Percentiles rank a stretch among this genome's conserved stretches.
phyloP scores from a whole-genome alignment of 2,797 vertebrate genomes.

The Manis crassicaudata region DNA sequence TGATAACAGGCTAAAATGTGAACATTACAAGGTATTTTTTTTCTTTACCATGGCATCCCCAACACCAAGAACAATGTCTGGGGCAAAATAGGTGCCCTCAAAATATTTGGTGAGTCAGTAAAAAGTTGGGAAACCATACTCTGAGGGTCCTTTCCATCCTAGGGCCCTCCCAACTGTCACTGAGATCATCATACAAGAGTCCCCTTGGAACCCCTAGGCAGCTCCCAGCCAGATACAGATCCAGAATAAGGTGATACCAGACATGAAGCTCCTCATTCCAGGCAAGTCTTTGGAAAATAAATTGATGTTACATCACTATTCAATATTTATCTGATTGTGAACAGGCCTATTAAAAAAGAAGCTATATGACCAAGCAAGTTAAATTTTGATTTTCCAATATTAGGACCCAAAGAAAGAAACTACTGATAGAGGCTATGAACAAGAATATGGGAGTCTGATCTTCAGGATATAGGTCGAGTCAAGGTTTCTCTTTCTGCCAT shows the following conservation, averaged over 20 bases:
- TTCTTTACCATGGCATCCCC: background rate
- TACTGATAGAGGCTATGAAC: background rate
- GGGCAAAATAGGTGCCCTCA: background rate
- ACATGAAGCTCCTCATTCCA: background rate
- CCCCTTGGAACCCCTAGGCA: background rate
- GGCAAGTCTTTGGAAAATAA: background rate
- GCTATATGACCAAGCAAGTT: background rate
- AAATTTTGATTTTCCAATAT: background rate
- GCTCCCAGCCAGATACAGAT: background rate
- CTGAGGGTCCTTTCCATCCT: background rate
- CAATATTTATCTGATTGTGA: background rate
- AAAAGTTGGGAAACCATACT: background rate
- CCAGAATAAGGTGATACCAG: background rate
- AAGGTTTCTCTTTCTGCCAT: background rate
- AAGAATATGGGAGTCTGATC: background rate
- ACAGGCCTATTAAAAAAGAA: background rate
- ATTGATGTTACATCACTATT: background rate
- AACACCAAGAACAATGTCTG: background rate
- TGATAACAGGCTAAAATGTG: background rate
- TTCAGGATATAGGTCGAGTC: background rate
- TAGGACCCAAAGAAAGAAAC: background rate
- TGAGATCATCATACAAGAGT: background rate
- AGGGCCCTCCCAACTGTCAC: background rate
- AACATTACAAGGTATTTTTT: background rate
- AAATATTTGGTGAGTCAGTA: background rate